Conservation (phyloP, 2,888 invertebrate species). For the Vesta saturnalis region DNA sequence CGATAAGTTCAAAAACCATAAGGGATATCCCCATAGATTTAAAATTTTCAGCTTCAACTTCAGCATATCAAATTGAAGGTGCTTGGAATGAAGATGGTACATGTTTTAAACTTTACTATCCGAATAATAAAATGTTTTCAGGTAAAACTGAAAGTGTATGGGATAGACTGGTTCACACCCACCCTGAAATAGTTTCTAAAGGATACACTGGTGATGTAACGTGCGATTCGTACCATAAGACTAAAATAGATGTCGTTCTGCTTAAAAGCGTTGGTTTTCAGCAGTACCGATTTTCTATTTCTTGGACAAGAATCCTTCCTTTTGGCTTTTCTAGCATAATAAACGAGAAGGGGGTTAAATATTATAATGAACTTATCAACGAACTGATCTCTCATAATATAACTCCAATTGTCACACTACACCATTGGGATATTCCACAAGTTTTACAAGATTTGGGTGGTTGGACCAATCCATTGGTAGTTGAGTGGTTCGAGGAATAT, state of each 20-base stretch:
- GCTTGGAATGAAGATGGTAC: no score
- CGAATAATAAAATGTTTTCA: no score
- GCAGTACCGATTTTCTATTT: constrained; percentile 70
- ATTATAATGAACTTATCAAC: constrained; percentile 70
- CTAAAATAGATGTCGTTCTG: constrained; percentile 53
- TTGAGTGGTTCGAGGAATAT: no score
- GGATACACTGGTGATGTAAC: constrained; percentile 47
- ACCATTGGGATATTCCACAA: constrained; percentile 74
- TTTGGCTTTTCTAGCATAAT: constrained; percentile 64
- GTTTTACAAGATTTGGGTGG: constrained; percentile 49
- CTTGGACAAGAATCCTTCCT: constrained; percentile 74
- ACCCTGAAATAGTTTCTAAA: constrained; percentile 64
- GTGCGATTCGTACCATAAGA: constrained; percentile 36
- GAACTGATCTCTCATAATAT: constrained; percentile 65
- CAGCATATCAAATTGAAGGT: no score
- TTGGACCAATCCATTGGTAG: constrained; percentile 51
- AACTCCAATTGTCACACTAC: constrained; percentile 70
- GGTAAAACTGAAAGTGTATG: constrained; percentile 64
- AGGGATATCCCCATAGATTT: no score
- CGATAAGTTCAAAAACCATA: no score
- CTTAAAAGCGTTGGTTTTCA: no score
- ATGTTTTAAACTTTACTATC: no score
- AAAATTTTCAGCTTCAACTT: no score
- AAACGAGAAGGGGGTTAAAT: constrained; percentile 70
- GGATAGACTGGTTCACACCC: constrained; percentile 63